phyloP scores from a whole-genome alignment of 2,113 vertebrate species.

The Puma concolor region DNA sequence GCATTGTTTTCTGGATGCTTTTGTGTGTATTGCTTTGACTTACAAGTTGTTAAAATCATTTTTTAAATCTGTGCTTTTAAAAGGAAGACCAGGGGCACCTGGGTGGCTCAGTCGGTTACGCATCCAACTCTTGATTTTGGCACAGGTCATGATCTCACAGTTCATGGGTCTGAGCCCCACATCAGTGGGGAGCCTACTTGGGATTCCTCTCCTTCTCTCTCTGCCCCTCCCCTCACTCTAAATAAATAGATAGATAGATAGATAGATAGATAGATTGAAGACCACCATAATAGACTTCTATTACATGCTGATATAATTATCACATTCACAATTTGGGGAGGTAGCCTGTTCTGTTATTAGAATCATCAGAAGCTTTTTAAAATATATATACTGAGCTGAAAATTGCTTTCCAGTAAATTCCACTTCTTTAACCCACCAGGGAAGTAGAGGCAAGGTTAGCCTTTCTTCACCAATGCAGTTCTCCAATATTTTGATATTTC shows the following conservation, averaged over 20 bases:
- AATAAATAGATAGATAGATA: too few relatives aligned
- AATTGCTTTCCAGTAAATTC: constrained; percentile 15
- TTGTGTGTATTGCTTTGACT: neutral
- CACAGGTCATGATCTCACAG: too few relatives aligned
- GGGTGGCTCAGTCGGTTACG: too few relatives aligned
- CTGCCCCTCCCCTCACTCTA: too few relatives aligned
- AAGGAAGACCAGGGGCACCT: neutral
- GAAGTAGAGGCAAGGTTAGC: neutral
- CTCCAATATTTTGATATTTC: neutral
- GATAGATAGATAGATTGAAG: neutral
- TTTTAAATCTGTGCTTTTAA: neutral
- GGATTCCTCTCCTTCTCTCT: too few relatives aligned
- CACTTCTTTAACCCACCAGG: neutral
- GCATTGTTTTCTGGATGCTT: neutral
- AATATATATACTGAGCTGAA: neutral
- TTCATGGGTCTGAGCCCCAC: too few relatives aligned
- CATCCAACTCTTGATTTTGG: too few relatives aligned
- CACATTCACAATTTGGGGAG: neutral
- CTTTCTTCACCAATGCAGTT: neutral
- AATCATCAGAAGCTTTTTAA: neutral
- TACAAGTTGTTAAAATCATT: neutral
- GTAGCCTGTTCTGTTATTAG: neutral
- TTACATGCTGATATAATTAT: neutral
- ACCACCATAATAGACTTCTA: neutral
- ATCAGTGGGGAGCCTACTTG: too few relatives aligned